phyloP scores from a whole-genome alignment of 2,113 vertebrate species.

The Tylochromis polylepis region DNA sequence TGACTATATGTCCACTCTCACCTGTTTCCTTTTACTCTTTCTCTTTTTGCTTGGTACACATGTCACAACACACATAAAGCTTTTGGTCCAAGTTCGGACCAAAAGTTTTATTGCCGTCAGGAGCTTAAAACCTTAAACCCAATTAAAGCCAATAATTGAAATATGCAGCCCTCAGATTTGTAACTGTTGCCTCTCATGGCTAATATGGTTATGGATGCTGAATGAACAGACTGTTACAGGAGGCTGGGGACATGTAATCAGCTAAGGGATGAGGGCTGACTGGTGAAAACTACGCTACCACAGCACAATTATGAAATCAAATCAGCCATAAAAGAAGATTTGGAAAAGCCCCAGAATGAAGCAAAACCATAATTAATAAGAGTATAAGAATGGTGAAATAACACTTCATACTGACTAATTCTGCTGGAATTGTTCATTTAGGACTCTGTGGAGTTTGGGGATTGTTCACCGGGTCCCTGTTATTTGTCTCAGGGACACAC shows the following conservation, averaged over 20 bases:
- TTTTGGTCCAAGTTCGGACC: not conserved
- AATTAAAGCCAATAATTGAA: not conserved
- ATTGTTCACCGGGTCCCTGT: not conserved
- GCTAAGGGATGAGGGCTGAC: not conserved
- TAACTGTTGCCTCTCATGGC: not conserved
- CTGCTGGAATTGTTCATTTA: not conserved
- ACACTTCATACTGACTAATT: not conserved
- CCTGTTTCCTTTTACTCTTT: not conserved
- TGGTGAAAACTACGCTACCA: not conserved
- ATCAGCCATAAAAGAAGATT: not conserved
- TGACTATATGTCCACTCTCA: not conserved
- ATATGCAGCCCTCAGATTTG: not conserved
- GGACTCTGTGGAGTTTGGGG: not conserved
- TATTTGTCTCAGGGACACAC: not conserved
- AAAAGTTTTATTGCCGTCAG: not conserved
- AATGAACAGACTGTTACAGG: not conserved
- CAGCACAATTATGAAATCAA: not conserved
- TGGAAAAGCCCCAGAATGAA: not conserved
- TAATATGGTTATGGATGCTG: not conserved
- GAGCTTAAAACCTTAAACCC: not conserved
- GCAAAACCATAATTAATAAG: not conserved
- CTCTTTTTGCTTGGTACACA: not conserved
- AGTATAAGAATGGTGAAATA: not conserved
- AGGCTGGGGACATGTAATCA: not conserved
- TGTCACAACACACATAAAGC: not conserved